These are phyloP conservation scores for Vulpes vulpes DNA, from an alignment of 2,113 vertebrate species.

Conservation along the genomic window DNA sequence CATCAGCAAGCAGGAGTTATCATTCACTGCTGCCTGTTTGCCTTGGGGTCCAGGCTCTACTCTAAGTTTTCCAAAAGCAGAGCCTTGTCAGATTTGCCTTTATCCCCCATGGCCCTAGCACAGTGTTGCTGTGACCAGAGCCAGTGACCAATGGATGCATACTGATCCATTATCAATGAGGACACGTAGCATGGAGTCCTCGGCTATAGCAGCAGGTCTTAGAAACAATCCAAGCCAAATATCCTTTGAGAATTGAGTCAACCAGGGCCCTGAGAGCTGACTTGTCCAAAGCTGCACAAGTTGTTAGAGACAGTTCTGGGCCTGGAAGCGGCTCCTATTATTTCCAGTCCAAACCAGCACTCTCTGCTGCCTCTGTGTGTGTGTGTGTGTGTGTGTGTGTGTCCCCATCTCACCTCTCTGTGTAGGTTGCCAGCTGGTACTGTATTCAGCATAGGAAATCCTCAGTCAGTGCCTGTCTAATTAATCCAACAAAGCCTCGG, in stretches of 20 bases:
- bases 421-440: neutral
- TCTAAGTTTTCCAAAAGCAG: neutral
- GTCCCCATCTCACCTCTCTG: neutral
- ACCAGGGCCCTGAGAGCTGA: neutral
- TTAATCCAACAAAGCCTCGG: neutral
- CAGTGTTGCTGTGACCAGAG: neutral
- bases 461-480: neutral
- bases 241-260: conserved; percentile 16
- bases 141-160: too few relatives aligned
- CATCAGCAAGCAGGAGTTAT: neutral
- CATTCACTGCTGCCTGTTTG: neutral
- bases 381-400: accelerated
- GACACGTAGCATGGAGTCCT: neutral
- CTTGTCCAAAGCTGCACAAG: neutral
- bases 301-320: neutral
- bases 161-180: neutral
- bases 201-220: neutral
- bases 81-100: neutral
- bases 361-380: neutral
- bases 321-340: neutral
- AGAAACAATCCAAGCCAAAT: neutral
- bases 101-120: neutral
- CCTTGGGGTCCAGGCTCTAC: neutral
- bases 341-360: neutral
- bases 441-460: neutral